phyloP scores from a whole-genome alignment of 2,888 invertebrate species.

The Eledona agricola region DNA sequence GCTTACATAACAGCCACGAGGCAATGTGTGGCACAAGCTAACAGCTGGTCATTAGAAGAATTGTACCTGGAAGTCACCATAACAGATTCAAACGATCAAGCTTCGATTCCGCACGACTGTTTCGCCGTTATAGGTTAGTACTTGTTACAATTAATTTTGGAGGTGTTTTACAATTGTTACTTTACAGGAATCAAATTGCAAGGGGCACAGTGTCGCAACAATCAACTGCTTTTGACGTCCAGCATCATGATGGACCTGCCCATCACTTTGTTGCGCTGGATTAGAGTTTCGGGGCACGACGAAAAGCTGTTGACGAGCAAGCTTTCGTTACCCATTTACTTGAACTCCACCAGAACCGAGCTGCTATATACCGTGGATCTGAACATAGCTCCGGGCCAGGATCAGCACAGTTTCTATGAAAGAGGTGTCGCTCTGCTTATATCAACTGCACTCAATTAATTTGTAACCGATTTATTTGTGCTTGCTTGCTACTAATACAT shows the following conservation, averaged over 20 bases:
- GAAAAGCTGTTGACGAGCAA: constrained; percentile 67
- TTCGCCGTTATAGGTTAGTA: constrained; percentile 65
- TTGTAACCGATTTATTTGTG: constrained; percentile 17
- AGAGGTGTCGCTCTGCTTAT: constrained; percentile 96
- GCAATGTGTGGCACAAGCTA: constrained; percentile 97
- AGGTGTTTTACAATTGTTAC: constrained; percentile 4
- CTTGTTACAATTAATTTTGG: too few relatives aligned
- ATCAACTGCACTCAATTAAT: constrained; percentile 87
- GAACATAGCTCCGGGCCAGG: constrained; percentile 88
- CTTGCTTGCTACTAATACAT: too few relatives aligned
- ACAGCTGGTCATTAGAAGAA: constrained; percentile 97
- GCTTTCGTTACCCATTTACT: constrained; percentile 93
- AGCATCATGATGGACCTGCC: constrained; percentile 96
- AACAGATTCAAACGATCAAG: constrained; percentile 65
- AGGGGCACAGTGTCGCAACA: constrained; percentile 93
- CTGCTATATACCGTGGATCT: constrained; percentile 95
- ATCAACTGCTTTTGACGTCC: constrained; percentile 88
- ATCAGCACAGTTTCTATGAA: constrained; percentile 97
- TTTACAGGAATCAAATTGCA: constrained; percentile 90
- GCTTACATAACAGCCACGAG: constrained; percentile 99
- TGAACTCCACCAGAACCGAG: constrained; percentile 95
- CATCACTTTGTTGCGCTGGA: constrained; percentile 89
- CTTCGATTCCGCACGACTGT: constrained; percentile 57
- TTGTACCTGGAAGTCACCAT: constrained; percentile 84
- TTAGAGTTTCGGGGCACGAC: constrained; percentile 60